Percentiles rank a stretch among this genome's conserved stretches.
Conservation (phyloP, 1,140 invertebrate species). For the Cherax quadricarinatus region DNA sequence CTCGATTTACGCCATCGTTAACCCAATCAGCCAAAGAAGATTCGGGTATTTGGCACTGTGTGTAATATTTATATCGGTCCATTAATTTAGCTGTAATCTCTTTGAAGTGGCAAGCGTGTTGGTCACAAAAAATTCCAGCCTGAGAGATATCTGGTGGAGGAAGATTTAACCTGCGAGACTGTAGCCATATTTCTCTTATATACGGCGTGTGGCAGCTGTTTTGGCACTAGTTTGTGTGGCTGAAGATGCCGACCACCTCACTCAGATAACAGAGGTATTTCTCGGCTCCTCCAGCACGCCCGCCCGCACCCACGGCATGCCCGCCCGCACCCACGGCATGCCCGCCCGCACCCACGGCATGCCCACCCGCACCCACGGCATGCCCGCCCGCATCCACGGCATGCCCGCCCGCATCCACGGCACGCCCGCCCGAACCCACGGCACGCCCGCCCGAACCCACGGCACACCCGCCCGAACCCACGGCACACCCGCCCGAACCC, state of each 20-base stretch:
- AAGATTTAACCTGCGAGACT: not conserved
- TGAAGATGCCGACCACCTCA: not conserved
- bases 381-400: no score
- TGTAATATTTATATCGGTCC: conserved; percentile 4
- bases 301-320: no score
- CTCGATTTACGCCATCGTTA: conserved; percentile 4
- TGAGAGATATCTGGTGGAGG: not conserved
- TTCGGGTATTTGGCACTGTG: no score
- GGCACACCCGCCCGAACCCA: no score
- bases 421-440: no score
- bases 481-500: no score
- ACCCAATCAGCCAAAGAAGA: not conserved
- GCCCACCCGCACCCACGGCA: no score
- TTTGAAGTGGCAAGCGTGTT: not conserved
- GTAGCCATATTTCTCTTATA: not conserved
- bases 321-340: no score
- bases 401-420: no score
- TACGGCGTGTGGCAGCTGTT: not conserved
- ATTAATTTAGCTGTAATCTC: conserved; percentile 19
- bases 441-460: no score
- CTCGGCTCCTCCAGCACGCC: not conserved
- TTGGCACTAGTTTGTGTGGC: conserved; percentile 26
- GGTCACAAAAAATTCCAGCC: not conserved
- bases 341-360: no score
- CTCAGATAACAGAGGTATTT: not conserved